A percentile compares a stretch with the other conserved stretches of the same genome.
phyloP scores from a whole-genome alignment of 2,888 invertebrate species.

The Lepas anatifera region DNA sequence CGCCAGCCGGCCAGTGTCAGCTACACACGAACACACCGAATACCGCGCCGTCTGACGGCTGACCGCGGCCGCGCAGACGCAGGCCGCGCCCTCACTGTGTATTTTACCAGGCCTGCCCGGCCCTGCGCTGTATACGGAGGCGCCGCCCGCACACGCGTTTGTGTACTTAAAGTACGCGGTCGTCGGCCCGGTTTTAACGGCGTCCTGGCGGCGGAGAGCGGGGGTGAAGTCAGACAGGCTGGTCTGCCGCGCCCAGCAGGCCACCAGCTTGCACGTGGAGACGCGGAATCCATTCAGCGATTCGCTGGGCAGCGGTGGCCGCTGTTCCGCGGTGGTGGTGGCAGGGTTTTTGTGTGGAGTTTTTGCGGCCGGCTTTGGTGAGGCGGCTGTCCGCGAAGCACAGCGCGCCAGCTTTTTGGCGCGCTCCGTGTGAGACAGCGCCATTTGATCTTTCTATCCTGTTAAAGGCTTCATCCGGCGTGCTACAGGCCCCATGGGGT shows the following conservation, averaged over 20 bases:
- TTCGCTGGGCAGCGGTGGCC: background rate
- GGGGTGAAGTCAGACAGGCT: background rate
- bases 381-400: background rate
- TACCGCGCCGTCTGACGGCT: background rate
- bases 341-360: background rate
- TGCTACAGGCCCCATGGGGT: no score
- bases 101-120: background rate
- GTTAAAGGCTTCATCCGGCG: no score
- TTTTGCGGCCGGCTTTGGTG: background rate
- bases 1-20: no score
- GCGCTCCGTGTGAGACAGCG: background rate
- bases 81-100: background rate
- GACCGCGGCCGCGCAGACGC: background rate
- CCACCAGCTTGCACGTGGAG: background rate
- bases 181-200: no score
- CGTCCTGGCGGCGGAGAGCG: background rate
- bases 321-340: background rate
- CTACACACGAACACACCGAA: no score
- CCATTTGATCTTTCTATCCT: constrained; percentile 7
- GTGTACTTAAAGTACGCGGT: no score
- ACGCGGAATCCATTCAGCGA: background rate
- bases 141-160: background rate
- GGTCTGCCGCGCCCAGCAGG: background rate
- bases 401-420: background rate
- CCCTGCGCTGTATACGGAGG: background rate